Conservation (phyloP, 2,797 vertebrate genomes). For the Xiphorhynchus erythropygius region DNA sequence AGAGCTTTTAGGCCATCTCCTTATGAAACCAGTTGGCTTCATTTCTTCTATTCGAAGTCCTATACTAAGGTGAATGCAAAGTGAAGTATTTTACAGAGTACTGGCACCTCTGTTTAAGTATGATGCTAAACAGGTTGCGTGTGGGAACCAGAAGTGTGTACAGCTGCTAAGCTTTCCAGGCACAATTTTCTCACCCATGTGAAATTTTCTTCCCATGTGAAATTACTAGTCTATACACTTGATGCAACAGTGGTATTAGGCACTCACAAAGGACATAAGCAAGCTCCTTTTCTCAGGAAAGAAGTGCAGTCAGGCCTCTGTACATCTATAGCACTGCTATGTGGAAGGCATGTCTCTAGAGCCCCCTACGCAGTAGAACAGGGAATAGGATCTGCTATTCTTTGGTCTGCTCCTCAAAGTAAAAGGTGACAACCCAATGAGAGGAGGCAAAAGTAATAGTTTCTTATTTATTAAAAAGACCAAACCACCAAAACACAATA, state of each 20-base stretch:
- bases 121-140: background rate
- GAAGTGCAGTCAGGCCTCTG: rapidly evolving
- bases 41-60: background rate
- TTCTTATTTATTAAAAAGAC: background rate
- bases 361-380: background rate
- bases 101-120: background rate
- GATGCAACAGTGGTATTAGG: background rate
- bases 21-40: background rate
- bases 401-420: background rate
- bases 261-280: background rate
- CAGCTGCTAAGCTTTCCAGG: background rate
- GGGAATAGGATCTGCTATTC: background rate
- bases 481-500: background rate
- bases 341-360: background rate
- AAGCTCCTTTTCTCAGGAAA: background rate
- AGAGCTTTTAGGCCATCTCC: background rate
- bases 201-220: background rate
- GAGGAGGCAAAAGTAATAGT: background rate
- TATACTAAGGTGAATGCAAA: background rate
- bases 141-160: background rate
- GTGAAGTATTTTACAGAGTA: background rate
- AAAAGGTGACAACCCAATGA: background rate
- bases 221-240: background rate
- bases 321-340: background rate
- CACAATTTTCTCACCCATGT: background rate